A percentile compares a stretch with the other conserved stretches of the same genome.
Conservation (phyloP, 2,797 vertebrate genomes). For the Semotilus atromaculatus region DNA sequence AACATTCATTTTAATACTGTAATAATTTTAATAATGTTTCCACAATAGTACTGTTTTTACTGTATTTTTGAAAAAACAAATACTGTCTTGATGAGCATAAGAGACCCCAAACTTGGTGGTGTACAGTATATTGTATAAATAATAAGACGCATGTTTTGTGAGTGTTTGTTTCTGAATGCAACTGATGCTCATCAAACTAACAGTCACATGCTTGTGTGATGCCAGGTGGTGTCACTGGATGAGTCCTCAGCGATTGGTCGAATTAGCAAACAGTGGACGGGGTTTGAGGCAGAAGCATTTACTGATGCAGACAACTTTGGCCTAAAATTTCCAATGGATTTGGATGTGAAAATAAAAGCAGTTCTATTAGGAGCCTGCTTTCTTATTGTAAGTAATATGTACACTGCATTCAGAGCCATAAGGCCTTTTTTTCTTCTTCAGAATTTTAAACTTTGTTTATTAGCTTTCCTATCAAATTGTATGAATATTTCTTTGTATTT, state of each 20-base stretch:
- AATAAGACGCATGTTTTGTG: not conserved
- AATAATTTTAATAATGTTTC: not conserved
- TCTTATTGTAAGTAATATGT: slow-evolving; percentile 78
- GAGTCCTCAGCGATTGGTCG: slow-evolving; percentile 70
- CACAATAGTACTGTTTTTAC: not conserved
- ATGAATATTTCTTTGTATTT: not conserved
- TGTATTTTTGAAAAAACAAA: not conserved
- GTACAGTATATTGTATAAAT: not conserved
- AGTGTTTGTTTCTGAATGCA: not conserved
- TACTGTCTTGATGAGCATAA: not conserved
- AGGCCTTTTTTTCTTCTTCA: too few relatives aligned
- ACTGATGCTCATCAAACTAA: not conserved
- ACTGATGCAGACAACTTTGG: slow-evolving; percentile 80
- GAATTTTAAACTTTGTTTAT: not conserved
- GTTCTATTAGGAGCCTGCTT: slow-evolving; percentile 82
- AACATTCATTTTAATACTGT: too few relatives aligned
- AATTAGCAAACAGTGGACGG: slow-evolving; percentile 82
- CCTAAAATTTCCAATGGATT: slow-evolving; percentile 79
- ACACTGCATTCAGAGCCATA: not conserved
- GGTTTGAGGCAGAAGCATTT: slow-evolving; percentile 74
- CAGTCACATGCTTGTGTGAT: not conserved
- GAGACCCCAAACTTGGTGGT: not conserved
- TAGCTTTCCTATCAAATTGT: not conserved
- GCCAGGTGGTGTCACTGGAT: slow-evolving; percentile 66
- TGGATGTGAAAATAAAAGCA: slow-evolving; percentile 84